Percentiles rank a stretch among this genome's conserved stretches.
Evolutionary conservation across 2,113 vertebrate species (phyloP).

Genomic region (Chlamydotis undulata): DNA sequence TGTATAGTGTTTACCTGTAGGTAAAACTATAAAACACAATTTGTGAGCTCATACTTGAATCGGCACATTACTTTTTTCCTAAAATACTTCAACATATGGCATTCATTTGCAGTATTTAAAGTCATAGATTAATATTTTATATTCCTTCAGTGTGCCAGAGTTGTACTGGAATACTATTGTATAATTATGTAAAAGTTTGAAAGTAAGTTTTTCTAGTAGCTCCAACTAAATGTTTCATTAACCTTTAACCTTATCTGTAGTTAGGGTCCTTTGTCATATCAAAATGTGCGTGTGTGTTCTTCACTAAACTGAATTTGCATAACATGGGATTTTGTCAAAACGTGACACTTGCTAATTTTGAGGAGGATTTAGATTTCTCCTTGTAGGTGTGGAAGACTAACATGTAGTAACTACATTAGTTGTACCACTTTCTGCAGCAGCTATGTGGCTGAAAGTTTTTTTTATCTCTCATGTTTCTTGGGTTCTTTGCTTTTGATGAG

Average conservation of each 20-base stretch:
- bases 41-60: background rate
- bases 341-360: background rate
- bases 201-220: background rate
- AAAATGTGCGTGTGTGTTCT: background rate
- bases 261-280: background rate
- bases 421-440: background rate
- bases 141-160: background rate
- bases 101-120: background rate
- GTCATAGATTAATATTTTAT: background rate
- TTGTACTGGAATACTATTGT: background rate
- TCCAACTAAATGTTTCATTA: background rate
- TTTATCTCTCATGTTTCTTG: background rate
- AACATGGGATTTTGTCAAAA: background rate
- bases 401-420: background rate
- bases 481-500: background rate
- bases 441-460: background rate
- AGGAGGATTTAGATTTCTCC: background rate
- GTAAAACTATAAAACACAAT: background rate
- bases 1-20: background rate
- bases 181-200: background rate
- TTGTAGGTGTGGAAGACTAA: background rate
- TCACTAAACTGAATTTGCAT: background rate
- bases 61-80: accelerated
- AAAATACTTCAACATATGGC: background rate
- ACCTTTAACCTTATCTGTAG: background rate